Base-by-base conservation (phyloP, 2,888 invertebrate genomes). In the Leptinotarsa juncta region DNA sequence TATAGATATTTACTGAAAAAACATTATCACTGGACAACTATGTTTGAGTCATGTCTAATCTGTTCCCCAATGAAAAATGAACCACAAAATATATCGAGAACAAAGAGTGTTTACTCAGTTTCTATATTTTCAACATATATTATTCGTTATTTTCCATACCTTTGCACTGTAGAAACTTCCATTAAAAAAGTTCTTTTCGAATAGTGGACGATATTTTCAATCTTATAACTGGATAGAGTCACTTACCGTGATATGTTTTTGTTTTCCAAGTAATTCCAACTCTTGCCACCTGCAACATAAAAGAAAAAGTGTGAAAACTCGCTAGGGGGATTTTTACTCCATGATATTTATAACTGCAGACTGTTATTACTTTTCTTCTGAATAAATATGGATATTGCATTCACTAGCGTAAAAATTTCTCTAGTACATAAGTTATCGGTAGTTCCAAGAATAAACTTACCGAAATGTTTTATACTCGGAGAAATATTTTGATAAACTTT, bases 231-330 rank as follows among this genome's bases (percentile, higher is more conserved):
- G 55, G 42, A 69, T 69, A 32, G 53, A 69, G 48, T 70, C 70
- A 70, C 70, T 70, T 60, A 60, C 70, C 70, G 49, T 3, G 55
- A 60, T 55, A 69, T 60, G 70, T 70, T 57, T 67, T 70, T 70
- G 60, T 57, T 70, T 57, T 57, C 70, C 57, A 69, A 69, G 70
- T 70, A 70, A 70, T 70, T 42, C 23, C 70, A 70, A 48, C 55
- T 70, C n/a, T 49, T 42, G 60, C 57, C 70, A 70, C 60, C 57
- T 60, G 49, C 48, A 70, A 57, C 55, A 55, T 26, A 57, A 70
- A 48, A 60, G 14, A n/a, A 57, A 70, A 42, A 18, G 12, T 16
- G 1, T 7, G 23, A 10, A 60, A 48, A 70, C 55, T 70, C 48
- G 42, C 20, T 14, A 42, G 18, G 20, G 16, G 23, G 49, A 60